These are phyloP conservation scores for Disparrhopalites patrizii DNA, from an alignment of 2,888 invertebrate species.

Conservation along the genomic window DNA sequence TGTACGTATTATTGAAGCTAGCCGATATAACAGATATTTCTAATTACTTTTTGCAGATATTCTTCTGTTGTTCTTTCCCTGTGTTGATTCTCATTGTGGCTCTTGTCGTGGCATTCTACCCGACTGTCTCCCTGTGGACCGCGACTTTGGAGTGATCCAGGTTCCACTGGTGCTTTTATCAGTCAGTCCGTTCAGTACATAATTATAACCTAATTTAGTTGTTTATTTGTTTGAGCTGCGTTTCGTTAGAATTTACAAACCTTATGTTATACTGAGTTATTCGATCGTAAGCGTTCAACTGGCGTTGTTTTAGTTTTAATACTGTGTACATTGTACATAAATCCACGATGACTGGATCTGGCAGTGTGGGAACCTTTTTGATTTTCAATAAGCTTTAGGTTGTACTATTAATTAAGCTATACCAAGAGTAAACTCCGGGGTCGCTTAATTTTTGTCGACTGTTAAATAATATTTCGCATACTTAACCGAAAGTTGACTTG, in stretches of 20 bases:
- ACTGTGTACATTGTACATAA: background rate
- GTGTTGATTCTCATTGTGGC: slow-evolving; percentile 47
- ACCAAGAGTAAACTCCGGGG: too few species aligned
- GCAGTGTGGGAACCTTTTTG: too few species aligned
- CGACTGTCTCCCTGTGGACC: slow-evolving; percentile 42
- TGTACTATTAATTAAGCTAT: too few species aligned
- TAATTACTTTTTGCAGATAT: slow-evolving; percentile 39
- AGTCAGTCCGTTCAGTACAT: slow-evolving; percentile 28
- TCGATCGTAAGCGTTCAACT: too few species aligned
- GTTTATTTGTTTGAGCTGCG: slow-evolving; percentile 10
- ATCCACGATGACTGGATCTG: too few species aligned
- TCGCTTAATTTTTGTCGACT: too few species aligned
- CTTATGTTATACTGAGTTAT: too few species aligned
- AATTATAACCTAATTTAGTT: background rate
- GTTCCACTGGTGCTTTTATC: slow-evolving; percentile 29
- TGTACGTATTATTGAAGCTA: background rate
- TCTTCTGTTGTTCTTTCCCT: slow-evolving; percentile 47
- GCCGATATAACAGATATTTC: background rate
- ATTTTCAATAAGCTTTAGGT: too few species aligned
- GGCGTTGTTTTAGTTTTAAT: too few species aligned
- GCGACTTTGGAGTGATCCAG: slow-evolving; percentile 39
- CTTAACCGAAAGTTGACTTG: too few species aligned
- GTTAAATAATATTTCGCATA: too few species aligned
- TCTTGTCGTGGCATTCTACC: slow-evolving; percentile 45
- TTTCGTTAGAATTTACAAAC: background rate